Evolutionary conservation across 2,113 vertebrate species (phyloP).

Genomic region (Aramus guarauna): DNA sequence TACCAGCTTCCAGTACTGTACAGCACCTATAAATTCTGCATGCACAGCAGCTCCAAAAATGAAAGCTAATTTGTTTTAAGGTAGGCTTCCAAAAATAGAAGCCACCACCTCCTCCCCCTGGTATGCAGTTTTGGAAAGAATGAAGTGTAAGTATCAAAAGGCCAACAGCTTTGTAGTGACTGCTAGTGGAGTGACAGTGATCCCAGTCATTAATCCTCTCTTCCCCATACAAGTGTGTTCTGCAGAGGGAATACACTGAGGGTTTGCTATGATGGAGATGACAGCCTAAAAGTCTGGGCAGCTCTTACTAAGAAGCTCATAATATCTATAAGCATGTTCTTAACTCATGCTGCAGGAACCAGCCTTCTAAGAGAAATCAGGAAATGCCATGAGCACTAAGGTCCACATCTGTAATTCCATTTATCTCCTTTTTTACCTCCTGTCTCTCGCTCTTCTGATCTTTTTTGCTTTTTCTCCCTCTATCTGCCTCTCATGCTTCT

Average conservation of each 20-base stretch:
- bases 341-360: neutral
- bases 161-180: neutral
- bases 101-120: accelerated
- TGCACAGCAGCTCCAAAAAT: neutral
- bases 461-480: neutral
- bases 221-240: neutral
- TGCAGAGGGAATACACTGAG: neutral
- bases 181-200: neutral
- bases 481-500: neutral
- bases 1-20: neutral
- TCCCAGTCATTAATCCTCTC: neutral
- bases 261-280: neutral
- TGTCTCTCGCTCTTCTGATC: neutral
- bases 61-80: neutral
- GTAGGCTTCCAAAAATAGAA: neutral
- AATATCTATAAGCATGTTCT: neutral
- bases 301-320: neutral
- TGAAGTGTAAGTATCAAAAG: neutral
- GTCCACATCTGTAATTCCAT: neutral
- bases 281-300: neutral
- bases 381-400: neutral
- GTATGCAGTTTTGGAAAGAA: neutral
- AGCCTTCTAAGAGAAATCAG: neutral
- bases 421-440: neutral
- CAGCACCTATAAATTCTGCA: neutral